Evolutionary conservation across 2,113 vertebrate species (phyloP).

Genomic region (Hemiprocne comata): DNA sequence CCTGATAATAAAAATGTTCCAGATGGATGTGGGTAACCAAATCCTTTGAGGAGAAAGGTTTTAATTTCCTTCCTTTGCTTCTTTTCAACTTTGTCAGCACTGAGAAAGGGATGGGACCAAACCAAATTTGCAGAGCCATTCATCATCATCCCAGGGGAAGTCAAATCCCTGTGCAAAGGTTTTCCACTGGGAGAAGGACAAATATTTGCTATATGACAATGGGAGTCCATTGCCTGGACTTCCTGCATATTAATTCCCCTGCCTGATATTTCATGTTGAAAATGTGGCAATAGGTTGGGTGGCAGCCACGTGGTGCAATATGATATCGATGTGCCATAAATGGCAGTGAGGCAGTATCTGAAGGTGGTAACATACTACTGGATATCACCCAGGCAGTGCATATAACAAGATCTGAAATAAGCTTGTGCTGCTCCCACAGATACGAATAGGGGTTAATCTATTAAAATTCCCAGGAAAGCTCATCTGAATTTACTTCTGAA

Average conservation of each 20-base stretch:
- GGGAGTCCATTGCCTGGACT: background rate
- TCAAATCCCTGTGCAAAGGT: background rate
- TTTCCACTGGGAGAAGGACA: background rate
- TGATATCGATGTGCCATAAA: background rate
- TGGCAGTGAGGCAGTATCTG: background rate
- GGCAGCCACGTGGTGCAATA: background rate
- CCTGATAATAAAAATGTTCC: background rate
- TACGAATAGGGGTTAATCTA: background rate
- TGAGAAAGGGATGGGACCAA: background rate
- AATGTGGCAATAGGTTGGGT: background rate
- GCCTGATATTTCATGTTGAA: background rate
- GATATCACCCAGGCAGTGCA: background rate
- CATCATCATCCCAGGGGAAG: background rate
- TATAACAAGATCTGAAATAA: background rate
- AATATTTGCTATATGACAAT: background rate
- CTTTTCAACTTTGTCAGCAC: background rate
- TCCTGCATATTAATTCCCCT: background rate
- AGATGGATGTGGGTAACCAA: slow-evolving; percentile 8
- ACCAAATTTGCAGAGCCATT: background rate
- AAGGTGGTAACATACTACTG: background rate
- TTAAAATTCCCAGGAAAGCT: slow-evolving; percentile 5
- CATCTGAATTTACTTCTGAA: background rate
- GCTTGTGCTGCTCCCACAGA: background rate
- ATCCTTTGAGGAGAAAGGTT: background rate
- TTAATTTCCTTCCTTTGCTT: background rate